Evolutionary conservation across 2,113 vertebrate species (phyloP).

Genomic region (Pagrus major): DNA sequence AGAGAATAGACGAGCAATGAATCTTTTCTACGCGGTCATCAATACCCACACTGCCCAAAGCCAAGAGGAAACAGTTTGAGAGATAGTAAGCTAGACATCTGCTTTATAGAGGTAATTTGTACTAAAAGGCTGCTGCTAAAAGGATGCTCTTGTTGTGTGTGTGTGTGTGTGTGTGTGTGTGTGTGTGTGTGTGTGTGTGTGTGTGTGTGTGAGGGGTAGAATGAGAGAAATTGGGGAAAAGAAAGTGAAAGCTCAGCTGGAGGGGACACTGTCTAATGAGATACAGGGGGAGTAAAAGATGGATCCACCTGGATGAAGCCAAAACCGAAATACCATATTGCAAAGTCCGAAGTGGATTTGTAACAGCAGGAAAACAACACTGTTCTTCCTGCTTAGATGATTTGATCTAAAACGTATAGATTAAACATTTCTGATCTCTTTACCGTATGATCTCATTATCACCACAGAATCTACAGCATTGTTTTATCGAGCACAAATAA

Average conservation of each 20-base stretch:
- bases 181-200: background rate
- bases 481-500: slow-evolving; percentile 31
- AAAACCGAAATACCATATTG: slow-evolving; percentile 10
- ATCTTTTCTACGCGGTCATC: slow-evolving; percentile 78
- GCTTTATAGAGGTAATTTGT: slow-evolving; percentile 81
- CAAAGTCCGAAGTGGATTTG: background rate
- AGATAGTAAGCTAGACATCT: slow-evolving; percentile 76
- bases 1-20: slow-evolving; percentile 51
- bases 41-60: slow-evolving; percentile 73
- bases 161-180: slow-evolving; percentile 26
- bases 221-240: slow-evolving; percentile 31
- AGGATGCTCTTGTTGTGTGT: slow-evolving; percentile 48
- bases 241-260: slow-evolving; percentile 59
- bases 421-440: slow-evolving; percentile 24
- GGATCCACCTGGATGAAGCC: slow-evolving; percentile 23
- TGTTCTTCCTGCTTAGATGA: background rate
- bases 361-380: background rate
- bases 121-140: slow-evolving; percentile 70
- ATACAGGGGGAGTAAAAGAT: slow-evolving; percentile 23
- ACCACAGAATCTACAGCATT: background rate
- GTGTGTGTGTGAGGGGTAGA: slow-evolving; percentile 19
- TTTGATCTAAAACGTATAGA: slow-evolving; percentile 6
- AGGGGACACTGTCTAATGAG: slow-evolving; percentile 57
- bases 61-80: slow-evolving; percentile 66
- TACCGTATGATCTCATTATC: background rate